phyloP scores from a whole-genome alignment of 2,113 vertebrate species.

The Thalassoma bifasciatum region DNA sequence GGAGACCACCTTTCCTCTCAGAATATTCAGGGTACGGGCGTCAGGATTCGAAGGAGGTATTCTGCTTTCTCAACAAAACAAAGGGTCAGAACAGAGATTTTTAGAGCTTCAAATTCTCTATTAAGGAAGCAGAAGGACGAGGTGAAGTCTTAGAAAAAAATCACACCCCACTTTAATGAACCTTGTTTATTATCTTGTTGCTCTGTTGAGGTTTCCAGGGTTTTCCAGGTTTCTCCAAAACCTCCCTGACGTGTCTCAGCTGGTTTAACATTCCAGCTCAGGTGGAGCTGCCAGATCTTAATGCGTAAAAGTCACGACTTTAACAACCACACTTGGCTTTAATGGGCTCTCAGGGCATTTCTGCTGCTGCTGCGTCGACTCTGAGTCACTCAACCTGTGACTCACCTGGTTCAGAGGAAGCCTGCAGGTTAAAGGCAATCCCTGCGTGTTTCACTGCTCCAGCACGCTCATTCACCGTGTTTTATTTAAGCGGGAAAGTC shows the following conservation, averaged over 20 bases:
- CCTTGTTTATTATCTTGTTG: too few relatives aligned
- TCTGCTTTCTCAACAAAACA: too few relatives aligned
- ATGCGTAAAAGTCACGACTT: constrained; percentile 9
- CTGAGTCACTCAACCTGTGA: constrained; percentile 15
- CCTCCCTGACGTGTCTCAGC: constrained; percentile 32
- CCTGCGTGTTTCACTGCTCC: background rate
- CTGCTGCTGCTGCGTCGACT: background rate
- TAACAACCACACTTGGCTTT: background rate
- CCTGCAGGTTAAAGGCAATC: background rate
- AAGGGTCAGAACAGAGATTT: too few relatives aligned
- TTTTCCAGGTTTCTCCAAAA: constrained; percentile 1
- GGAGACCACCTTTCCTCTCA: too few relatives aligned
- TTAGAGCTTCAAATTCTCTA: too few relatives aligned
- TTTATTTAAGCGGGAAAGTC: background rate
- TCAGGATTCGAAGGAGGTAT: too few relatives aligned
- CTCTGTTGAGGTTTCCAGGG: background rate
- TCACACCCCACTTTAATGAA: too few relatives aligned
- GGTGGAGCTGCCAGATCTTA: constrained; percentile 6
- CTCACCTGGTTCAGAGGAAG: constrained; percentile 26
- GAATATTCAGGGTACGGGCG: too few relatives aligned
- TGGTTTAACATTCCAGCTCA: constrained; percentile 51
- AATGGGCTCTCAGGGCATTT: background rate
- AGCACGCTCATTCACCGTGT: background rate
- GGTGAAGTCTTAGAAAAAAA: too few relatives aligned
- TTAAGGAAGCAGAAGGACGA: too few relatives aligned